Conservation (phyloP, 1,140 invertebrate species). For the Bursaphelenchus mucronatus region DNA sequence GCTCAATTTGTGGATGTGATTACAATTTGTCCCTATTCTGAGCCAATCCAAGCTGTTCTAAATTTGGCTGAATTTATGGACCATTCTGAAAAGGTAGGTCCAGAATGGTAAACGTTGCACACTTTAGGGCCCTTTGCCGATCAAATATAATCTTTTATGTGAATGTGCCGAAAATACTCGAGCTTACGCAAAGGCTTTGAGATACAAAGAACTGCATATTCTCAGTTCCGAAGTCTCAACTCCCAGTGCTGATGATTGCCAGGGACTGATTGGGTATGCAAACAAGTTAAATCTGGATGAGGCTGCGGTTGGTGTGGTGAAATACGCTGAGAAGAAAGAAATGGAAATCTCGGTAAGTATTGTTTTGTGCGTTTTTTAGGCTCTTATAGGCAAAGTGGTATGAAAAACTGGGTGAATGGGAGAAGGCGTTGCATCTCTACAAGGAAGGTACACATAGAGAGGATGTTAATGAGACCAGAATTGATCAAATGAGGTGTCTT, state of each 20-base stretch:
- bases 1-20: constrained; percentile 81
- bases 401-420: constrained; percentile 97
- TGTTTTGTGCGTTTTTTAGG: not conserved
- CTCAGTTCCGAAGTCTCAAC: constrained; percentile 70
- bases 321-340: constrained; percentile 73
- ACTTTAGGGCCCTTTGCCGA: constrained; percentile 75
- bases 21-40: constrained; percentile 84
- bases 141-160: constrained; percentile 74
- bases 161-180: constrained; percentile 67
- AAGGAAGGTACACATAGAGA: constrained; percentile 58
- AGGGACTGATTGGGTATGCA: constrained; percentile 70
- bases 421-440: constrained; percentile 85
- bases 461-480: constrained; percentile 59
- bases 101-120: constrained; percentile 25
- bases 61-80: constrained; percentile 99
- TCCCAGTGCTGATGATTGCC: constrained; percentile 67
- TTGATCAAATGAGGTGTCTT: constrained; percentile 91
- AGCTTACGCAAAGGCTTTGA: constrained; percentile 89
- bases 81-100: constrained; percentile 80
- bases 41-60: constrained; percentile 92
- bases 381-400: constrained; percentile 90
- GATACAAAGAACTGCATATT: constrained; percentile 98
- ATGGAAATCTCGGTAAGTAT: constrained; percentile 59
- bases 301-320: constrained; percentile 83
- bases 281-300: constrained; percentile 98